Percentiles rank a stretch among this genome's conserved stretches.
Evolutionary conservation across 2,888 invertebrate species (phyloP).

Genomic region (Drosophila greeni): DNA sequence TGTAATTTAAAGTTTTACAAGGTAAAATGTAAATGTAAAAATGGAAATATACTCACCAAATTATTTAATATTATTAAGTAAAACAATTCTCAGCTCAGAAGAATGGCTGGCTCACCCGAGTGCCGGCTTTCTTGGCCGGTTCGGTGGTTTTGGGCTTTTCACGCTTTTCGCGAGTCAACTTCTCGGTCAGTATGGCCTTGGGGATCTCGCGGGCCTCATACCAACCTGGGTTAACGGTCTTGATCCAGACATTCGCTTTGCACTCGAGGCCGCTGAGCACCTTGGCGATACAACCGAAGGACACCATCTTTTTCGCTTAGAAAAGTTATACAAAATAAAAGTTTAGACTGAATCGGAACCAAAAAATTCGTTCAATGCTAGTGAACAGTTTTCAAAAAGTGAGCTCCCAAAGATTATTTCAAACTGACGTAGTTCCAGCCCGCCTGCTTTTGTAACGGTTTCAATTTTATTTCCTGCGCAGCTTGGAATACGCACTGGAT

Average conservation of each 20-base stretch:
- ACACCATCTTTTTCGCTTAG: constrained; percentile 24
- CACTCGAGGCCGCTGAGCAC: constrained; percentile 28
- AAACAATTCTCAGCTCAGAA: neutral
- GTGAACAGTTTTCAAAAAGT: neutral
- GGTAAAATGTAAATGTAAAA: neutral
- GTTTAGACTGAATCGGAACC: neutral
- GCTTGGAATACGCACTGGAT: constrained; percentile 46
- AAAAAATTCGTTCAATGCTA: neutral
- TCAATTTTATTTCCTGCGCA: constrained; percentile 19
- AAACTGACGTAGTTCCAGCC: neutral
- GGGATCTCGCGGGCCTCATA: constrained; percentile 49
- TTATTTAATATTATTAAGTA: too few species aligned
- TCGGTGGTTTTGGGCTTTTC: neutral
- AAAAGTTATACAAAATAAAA: neutral
- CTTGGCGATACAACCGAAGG: constrained; percentile 50
- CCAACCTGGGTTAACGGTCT: constrained; percentile 54
- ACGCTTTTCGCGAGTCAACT: neutral
- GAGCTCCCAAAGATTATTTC: neutral
- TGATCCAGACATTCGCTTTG: constrained; percentile 38
- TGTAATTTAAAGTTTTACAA: neutral
- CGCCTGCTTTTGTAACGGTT: constrained; percentile 20
- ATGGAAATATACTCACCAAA: constrained; percentile 4
- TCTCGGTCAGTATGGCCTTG: constrained; percentile 28
- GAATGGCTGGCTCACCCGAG: neutral
- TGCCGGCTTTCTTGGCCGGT: neutral